phyloP scores from a whole-genome alignment of 2,888 invertebrate species.

The Sussaba pulchella region DNA sequence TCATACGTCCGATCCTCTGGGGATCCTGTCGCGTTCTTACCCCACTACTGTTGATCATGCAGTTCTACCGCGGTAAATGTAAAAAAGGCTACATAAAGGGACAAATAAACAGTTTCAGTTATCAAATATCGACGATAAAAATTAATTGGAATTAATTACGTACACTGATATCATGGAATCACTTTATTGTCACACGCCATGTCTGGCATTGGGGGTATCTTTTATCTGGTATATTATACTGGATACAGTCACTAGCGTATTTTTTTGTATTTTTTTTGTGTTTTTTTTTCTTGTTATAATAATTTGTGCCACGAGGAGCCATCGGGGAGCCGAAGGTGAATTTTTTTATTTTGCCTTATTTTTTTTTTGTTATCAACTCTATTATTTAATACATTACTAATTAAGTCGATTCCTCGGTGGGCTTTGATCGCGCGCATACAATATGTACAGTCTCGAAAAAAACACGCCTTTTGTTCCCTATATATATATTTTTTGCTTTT shows the following conservation, averaged over 20 bases:
- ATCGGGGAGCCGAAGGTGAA: constrained; percentile 67
- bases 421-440: constrained; percentile 66
- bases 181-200: constrained; percentile 84
- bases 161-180: constrained; percentile 81
- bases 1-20: background rate
- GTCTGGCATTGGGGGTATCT: constrained; percentile 83
- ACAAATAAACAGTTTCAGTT: constrained; percentile 18
- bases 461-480: constrained; percentile 69
- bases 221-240: constrained; percentile 82
- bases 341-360: constrained; percentile 47
- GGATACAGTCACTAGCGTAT: constrained; percentile 82
- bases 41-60: constrained; percentile 7
- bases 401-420: constrained; percentile 67
- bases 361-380: constrained; percentile 54
- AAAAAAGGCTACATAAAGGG: background rate
- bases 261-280: too few species aligned
- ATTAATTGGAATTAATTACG: constrained; percentile 44
- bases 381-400: constrained; percentile 59
- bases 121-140: constrained; percentile 29
- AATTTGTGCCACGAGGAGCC: constrained; percentile 73
- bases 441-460: constrained; percentile 70
- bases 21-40: background rate
- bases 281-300: constrained; percentile 76
- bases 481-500: constrained; percentile 61
- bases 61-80: background rate